Base-by-base conservation (phyloP, 2,888 invertebrate genomes). In the Stenotaenia linearis region DNA sequence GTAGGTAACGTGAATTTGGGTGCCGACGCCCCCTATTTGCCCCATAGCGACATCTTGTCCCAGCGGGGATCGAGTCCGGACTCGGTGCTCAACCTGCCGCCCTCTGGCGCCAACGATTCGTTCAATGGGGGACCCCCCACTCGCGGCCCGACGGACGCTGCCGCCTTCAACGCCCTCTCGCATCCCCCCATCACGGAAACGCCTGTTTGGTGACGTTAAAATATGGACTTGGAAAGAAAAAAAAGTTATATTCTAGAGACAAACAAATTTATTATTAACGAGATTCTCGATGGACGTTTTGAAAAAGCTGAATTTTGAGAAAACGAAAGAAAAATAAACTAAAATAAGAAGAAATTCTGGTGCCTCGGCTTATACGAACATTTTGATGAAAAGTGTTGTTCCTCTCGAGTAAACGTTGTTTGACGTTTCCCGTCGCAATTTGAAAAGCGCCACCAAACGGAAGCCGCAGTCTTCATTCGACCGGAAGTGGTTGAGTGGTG, bases 21-120 rank as follows among this genome's bases (percentile, higher is more conserved):
- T 85, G 91, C 91, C 82, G 93, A 92, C 79, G 85, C 85, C 75
- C 85, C 85, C 74, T 86, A 86, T 83, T 83, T 86, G 80, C 84
- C 84, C 88, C 84, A 88, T 85, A 82, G 82, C 80, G 84, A 88
- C 84, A 84, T 89, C 81, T 83, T 86, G 82, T 85, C 86, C 85
- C 89, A 88, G 85, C 87, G 86, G 83, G 56, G 56, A 23, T 86
- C 83, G 82, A 86, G 87, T 84, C 87, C 87, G 35, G 87, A 87
- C 83, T 87, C 87, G 83, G 86, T 87, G 84, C 85, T 81, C 45
- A 81, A 81, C 77, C 78, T 81, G 23, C 81, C 81, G 18, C 79
- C 81, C 18, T 56, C 56, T 56, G 56, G 56, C 56, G 56, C 56
- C 56, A 56, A 56, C 21, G 56, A 56, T 23, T 56, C 56, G 21